Conservation (phyloP, 2,888 invertebrate genomes). For the Agrochola lychnidis region DNA sequence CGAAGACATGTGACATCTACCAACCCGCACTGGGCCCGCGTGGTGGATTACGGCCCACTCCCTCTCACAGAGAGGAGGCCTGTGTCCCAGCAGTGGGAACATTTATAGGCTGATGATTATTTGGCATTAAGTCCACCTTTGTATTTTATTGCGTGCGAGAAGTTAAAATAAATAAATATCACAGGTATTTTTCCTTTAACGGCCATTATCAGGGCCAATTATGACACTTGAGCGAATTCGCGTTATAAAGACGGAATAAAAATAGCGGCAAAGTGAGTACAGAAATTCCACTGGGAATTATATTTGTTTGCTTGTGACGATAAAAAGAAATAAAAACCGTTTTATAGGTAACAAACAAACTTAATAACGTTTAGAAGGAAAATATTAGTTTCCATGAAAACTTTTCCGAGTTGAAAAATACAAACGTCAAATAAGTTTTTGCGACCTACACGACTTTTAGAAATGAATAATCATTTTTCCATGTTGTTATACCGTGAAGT, state of each 20-base stretch:
- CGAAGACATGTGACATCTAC: no score
- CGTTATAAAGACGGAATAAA: not conserved
- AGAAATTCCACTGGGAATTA: not conserved
- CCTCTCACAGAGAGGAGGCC: no score
- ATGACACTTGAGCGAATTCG: not conserved
- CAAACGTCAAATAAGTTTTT: not conserved
- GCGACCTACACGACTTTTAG: not conserved
- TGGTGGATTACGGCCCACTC: no score
- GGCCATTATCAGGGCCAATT: conserved; percentile 5
- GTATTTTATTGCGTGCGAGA: no score
- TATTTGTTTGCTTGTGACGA: not conserved
- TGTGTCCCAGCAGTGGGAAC: no score
- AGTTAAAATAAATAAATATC: not conserved
- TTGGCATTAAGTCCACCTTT: no score
- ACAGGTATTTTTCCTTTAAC: not conserved
- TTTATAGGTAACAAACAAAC: not conserved
- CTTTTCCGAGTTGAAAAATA: not conserved
- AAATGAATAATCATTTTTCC: not conserved
- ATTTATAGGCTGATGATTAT: no score
- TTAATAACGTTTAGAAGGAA: not conserved
- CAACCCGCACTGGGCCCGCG: no score
- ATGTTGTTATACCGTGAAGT: no score
- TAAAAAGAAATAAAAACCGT: not conserved
- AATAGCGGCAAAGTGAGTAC: not conserved
- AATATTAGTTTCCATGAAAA: not conserved